Percentiles rank a stretch among this genome's conserved stretches.
Conservation (phyloP, 2,113 vertebrate genomes). For the Naja naja region DNA sequence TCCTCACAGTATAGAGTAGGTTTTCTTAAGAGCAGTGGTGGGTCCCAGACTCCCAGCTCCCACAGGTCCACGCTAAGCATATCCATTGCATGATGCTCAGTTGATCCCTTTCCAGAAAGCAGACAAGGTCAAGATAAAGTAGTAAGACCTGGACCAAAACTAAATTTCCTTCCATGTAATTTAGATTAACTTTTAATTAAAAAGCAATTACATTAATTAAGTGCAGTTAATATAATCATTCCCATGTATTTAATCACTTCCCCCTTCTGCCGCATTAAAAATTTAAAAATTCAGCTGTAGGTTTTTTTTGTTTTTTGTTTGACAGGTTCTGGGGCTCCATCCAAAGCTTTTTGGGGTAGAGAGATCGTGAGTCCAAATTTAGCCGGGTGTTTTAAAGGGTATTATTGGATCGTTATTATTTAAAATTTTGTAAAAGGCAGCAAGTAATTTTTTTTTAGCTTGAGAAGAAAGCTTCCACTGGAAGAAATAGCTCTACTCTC, state of each 20-base stretch:
- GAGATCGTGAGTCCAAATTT: background rate
- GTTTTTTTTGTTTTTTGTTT: background rate
- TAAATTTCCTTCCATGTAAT: background rate
- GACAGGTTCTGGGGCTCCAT: background rate
- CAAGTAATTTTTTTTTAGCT: background rate
- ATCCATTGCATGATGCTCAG: background rate
- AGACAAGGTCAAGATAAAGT: background rate
- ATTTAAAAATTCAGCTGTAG: background rate
- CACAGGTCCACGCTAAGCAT: background rate
- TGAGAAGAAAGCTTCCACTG: constrained; percentile 57
- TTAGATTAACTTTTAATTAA: background rate
- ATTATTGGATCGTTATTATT: constrained; percentile 56
- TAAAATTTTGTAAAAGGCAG: background rate
- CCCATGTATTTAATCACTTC: background rate
- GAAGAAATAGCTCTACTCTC: constrained; percentile 49
- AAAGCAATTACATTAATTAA: background rate
- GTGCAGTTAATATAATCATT: background rate
- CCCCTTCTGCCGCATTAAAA: background rate
- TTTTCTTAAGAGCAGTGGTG: background rate
- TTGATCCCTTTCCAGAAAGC: background rate
- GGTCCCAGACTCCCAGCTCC: too few species aligned
- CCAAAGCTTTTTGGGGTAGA: background rate
- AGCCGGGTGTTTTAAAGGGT: constrained; percentile 33
- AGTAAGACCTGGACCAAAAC: background rate
- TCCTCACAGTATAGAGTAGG: constrained; percentile 16